Conservation (phyloP, 2,797 vertebrate species). For the Chelon auratus region DNA sequence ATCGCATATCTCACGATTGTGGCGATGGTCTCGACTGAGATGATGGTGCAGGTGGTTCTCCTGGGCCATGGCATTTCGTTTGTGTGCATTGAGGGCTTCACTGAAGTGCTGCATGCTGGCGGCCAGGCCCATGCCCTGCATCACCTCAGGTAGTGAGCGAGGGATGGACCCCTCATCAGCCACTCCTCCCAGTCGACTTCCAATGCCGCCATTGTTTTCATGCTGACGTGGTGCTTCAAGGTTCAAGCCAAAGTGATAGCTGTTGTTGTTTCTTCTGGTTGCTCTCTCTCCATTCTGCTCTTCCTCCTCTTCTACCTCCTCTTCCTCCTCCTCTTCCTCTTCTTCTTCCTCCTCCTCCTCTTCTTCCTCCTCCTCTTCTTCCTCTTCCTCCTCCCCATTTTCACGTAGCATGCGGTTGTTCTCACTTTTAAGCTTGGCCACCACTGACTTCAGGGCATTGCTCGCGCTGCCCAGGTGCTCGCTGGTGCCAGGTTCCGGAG, state of each 20-base stretch:
- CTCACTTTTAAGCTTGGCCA: slow-evolving; percentile 94
- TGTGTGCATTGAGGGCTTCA: slow-evolving; percentile 96
- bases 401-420: slow-evolving; percentile 84
- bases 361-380: slow-evolving; percentile 75
- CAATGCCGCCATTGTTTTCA: slow-evolving; percentile 90
- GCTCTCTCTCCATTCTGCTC: slow-evolving; percentile 35
- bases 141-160: slow-evolving; percentile 94
- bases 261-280: slow-evolving; percentile 82
- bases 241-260: slow-evolving; percentile 94
- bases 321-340: slow-evolving; percentile 42
- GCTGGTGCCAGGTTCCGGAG: slow-evolving; percentile 97
- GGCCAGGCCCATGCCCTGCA: slow-evolving; percentile 97
- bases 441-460: slow-evolving; percentile 87
- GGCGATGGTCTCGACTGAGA: slow-evolving; percentile 88
- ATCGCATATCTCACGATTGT: slow-evolving; percentile 92
- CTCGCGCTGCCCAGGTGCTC: slow-evolving; percentile 96
- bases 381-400: slow-evolving; percentile 92
- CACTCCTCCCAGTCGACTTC: slow-evolving; percentile 70
- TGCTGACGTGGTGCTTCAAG: slow-evolving; percentile 94
- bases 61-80: slow-evolving; percentile 90
- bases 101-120: slow-evolving; percentile 99
- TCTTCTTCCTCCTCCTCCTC: slow-evolving; percentile 25
- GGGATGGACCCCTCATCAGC: slow-evolving; percentile 86
- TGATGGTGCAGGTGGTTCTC: slow-evolving; percentile 86
- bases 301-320: slow-evolving; percentile 23